Conservation (phyloP, 2,113 vertebrate species). For the Sander lucioperca region DNA sequence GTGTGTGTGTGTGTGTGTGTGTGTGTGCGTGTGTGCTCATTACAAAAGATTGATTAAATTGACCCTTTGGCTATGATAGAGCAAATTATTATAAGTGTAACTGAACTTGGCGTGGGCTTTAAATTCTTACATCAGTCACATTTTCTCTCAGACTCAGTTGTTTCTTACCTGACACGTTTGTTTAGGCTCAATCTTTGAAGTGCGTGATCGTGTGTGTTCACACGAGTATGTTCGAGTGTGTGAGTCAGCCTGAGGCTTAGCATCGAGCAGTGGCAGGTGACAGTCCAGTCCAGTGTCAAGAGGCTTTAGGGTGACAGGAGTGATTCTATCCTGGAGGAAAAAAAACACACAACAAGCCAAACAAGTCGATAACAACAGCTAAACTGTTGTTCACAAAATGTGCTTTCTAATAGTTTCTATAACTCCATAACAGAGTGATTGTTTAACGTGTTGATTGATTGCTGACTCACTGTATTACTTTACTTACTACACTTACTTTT, state of each 20-base stretch:
- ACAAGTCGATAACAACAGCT: constrained; percentile 38
- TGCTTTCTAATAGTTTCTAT: constrained; percentile 28
- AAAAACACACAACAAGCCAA: constrained; percentile 44
- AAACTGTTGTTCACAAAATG: constrained; percentile 22
- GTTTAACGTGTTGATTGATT: constrained; percentile 14
- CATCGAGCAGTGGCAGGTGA: constrained; percentile 73
- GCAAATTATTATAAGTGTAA: constrained; percentile 61
- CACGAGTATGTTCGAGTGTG: constrained; percentile 51
- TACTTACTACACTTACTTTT: neutral
- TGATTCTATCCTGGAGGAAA: constrained; percentile 55
- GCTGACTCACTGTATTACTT: neutral
- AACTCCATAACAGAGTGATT: neutral
- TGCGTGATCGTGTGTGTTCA: constrained; percentile 57
- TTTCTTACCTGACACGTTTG: constrained; percentile 68
- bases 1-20: no score
- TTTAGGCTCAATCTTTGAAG: constrained; percentile 62
- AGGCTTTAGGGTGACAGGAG: constrained; percentile 70
- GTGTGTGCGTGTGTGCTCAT: no score
- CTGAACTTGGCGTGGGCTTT: constrained; percentile 44
- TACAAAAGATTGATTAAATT: constrained; percentile 64
- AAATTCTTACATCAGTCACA: constrained; percentile 60
- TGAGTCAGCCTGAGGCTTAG: constrained; percentile 71
- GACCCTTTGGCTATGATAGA: constrained; percentile 52
- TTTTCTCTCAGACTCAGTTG: constrained; percentile 50
- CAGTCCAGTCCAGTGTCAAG: constrained; percentile 69